Evolutionary conservation across 2,888 invertebrate genomes (phyloP), one percentile per base, ranked within the genome.

Genomic region (Tromatobia lineatoria): DNA sequence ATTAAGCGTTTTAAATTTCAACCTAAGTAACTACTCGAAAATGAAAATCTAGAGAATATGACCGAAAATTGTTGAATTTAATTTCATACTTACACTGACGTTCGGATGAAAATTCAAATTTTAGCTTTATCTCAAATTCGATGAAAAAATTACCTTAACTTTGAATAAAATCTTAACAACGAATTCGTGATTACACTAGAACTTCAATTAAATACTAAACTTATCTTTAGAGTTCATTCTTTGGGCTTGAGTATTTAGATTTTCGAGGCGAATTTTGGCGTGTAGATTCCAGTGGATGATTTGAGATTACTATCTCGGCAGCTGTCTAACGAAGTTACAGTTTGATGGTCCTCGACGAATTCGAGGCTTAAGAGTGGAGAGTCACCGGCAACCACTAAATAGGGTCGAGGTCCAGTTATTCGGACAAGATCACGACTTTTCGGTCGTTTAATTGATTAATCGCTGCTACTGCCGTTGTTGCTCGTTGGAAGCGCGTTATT

Each of bases 381-480:
- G 38, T 23, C 38, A 71, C 54, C 71, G 71, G 38, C 15, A 15
- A 20, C 45, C 20, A 15, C 61, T 34, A 20, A 74, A 61, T 34
- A 64, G n/a, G 52, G 13, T 50, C n/a, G n/a, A 25, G 18, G n/a
- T 7, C 13, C 45, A 50, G 50, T 73, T 78, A 85, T 87, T 86
- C 67, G 84, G 81, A 83, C 85, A 83, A 86, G 87, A 87, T 88
- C 84, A 87, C 87, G 86, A 86, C 80, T 85, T 88, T 90, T 87
- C 85, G 80, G 85, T 86, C 85, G 83, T 77, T 88, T 91, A 90
- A 92, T 92, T 91, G 90, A 91, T 90, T 91, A 92, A 92, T 91
- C 89, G 90, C 87, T 70, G 79, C 78, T 76, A 76, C 85, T 88
- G 86, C 45, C 69, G n/a, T 54, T 57, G 59, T 25, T 61, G 66